phyloP scores from a whole-genome alignment of 2,797 vertebrate species.

The Onychomys leucogaster region DNA sequence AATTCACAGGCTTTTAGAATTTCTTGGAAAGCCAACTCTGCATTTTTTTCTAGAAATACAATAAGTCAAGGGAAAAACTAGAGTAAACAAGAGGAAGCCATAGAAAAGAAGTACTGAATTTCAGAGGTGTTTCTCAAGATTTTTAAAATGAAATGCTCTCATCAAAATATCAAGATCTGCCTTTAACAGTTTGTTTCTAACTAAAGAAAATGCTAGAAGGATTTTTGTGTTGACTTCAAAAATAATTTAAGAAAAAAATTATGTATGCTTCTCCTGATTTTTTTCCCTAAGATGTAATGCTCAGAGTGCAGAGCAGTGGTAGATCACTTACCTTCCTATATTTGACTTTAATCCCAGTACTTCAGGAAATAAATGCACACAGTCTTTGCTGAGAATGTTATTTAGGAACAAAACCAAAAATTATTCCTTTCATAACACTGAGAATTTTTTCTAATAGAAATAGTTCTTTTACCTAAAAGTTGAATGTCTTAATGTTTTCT shows the following conservation, averaged over 20 bases:
- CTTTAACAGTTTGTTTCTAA: background rate
- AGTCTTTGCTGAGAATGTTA: background rate
- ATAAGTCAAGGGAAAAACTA: too few relatives aligned
- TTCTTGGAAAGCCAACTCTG: background rate
- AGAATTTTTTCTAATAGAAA: constrained; percentile 4
- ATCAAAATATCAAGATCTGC: background rate
- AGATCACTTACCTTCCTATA: background rate
- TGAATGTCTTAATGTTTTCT: constrained; percentile 48
- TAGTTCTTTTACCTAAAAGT: constrained; percentile 30
- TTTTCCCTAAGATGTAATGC: background rate
- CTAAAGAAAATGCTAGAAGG: background rate
- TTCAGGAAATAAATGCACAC: background rate
- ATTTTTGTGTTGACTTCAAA: background rate
- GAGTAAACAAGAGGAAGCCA: background rate
- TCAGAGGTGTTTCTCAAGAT: background rate
- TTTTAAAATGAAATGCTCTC: background rate
- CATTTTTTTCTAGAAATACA: background rate
- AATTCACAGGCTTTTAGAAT: background rate
- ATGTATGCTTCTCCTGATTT: background rate
- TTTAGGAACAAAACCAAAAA: constrained; percentile 12
- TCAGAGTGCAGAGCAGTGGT: background rate
- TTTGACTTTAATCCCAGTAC: background rate
- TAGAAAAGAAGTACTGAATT: background rate
- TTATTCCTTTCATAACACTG: background rate
- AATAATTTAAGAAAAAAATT: background rate